Base-by-base conservation (phyloP, 2,888 invertebrate genomes). In the Agrotis exclamationis region DNA sequence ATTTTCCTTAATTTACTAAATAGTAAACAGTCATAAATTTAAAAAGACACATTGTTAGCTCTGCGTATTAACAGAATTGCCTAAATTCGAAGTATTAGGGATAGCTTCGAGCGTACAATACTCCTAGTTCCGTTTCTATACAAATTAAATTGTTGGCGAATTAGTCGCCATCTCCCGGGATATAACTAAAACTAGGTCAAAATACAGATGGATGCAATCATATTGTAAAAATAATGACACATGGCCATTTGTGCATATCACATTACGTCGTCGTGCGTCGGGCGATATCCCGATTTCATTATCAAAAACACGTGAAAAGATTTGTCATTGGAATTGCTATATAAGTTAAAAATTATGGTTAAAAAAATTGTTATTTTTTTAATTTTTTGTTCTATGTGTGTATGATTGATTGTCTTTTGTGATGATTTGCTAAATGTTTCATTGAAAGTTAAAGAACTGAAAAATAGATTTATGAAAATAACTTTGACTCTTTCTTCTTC, bases 201-300 rank as follows among this genome's bases (percentile, higher is more conserved):
- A 57, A 77, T 16, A 58, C 50, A 57, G 33, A 57, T 77, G 45
- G 14, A 20, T 57, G 13, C 14, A 20, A 72, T 51, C 57, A 50
- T 39, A 13, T 16, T 53, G 16, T 50, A 24, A 20, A 47, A 51
- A 53, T 28, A 67, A 58, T 47, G 20, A 39, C 71, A 70, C 39
- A 58, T 70, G 78, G 51, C 78, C 78, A 39, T 70, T 51, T 24
- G 13, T 22, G 39, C 57, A 53, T 78, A 73, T 70, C 78, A 20
- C 7, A 7, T 58, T 70, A 58, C 78, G 11, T 58, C 78, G 22
- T 45, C 44, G 45, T 39, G 28, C 4, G 16, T 54, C 39, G 18
- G 7, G 5, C 22, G 66, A 66, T 65, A 56, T 22, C 13, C 9
- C 13, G n/a, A 33, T 50, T 28, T 22, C 6, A 48, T 22, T n/a